phyloP scores from a whole-genome alignment of 2,113 vertebrate species.

The Salminus brasiliensis region DNA sequence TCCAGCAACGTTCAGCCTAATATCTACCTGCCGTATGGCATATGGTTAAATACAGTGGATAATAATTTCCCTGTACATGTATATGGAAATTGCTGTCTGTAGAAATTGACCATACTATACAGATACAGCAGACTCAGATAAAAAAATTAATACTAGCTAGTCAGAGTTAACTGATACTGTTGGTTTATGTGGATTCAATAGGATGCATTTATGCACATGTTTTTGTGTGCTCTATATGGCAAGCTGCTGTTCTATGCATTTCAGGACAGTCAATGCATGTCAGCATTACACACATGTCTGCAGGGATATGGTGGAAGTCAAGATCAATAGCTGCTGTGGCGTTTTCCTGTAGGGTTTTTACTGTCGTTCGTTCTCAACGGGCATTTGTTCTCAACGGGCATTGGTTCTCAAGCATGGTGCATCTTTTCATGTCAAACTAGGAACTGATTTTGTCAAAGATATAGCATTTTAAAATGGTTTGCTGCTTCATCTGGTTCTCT shows the following conservation, averaged over 20 bases:
- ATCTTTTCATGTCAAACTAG: background rate
- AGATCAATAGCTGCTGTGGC: constrained; percentile 24
- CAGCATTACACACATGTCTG: constrained; percentile 19
- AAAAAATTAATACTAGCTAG: too few relatives aligned
- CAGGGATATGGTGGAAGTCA: background rate
- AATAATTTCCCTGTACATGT: background rate
- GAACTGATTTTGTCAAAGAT: background rate
- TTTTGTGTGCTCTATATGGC: background rate
- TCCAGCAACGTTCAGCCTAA: background rate
- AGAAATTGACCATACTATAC: too few relatives aligned
- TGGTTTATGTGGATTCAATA: background rate
- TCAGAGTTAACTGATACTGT: background rate
- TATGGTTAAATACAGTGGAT: background rate
- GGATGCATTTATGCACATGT: background rate
- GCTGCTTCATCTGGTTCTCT: background rate
- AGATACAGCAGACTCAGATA: too few relatives aligned
- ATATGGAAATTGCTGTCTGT: too few relatives aligned
- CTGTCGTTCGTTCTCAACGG: too few relatives aligned
- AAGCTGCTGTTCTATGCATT: constrained; percentile 6
- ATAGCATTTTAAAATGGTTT: background rate
- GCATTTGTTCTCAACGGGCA: too few relatives aligned
- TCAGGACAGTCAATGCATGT: background rate
- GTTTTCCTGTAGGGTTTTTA: background rate
- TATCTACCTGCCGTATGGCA: background rate
- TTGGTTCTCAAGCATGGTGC: background rate